A percentile compares a stretch with the other conserved stretches of the same genome.
Conservation (phyloP, 2,113 vertebrate genomes). For the Theristicus caerulescens region DNA sequence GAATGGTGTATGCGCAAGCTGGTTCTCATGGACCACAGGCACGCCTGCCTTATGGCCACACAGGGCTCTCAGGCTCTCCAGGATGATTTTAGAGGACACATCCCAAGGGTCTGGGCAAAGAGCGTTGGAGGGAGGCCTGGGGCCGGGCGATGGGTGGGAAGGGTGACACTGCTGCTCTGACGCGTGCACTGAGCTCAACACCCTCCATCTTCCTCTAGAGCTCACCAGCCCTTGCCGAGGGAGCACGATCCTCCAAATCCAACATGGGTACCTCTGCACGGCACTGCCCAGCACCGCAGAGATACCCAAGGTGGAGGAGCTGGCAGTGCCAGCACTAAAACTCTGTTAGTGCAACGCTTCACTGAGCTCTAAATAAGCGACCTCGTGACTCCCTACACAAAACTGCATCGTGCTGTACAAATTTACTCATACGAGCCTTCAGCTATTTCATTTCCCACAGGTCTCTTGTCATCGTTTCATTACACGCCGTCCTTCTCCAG, state of each 20-base stretch:
- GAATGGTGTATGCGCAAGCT: background rate
- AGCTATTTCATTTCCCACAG: background rate
- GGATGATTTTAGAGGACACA: fast-evolving
- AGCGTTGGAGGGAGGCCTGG: background rate
- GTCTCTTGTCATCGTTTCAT: background rate
- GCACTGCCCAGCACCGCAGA: background rate
- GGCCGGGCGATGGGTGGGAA: fast-evolving
- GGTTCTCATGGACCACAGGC: background rate
- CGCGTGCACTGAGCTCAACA: background rate
- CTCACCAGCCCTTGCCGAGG: background rate
- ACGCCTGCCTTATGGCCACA: fast-evolving
- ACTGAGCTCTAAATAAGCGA: background rate
- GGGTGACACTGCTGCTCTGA: background rate
- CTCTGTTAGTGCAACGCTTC: background rate
- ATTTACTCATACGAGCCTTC: background rate
- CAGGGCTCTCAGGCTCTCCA: background rate
- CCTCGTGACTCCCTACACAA: background rate
- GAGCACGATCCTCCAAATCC: background rate
- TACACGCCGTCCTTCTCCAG: background rate
- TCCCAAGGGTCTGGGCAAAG: background rate
- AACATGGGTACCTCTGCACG: fast-evolving
- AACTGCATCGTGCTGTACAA: background rate
- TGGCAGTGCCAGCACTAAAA: background rate
- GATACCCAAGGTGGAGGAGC: background rate
- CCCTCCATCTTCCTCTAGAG: background rate